Percentiles rank a stretch among this genome's conserved stretches.
Conservation (phyloP, 2,113 vertebrate genomes). For the Xenus cinereus region DNA sequence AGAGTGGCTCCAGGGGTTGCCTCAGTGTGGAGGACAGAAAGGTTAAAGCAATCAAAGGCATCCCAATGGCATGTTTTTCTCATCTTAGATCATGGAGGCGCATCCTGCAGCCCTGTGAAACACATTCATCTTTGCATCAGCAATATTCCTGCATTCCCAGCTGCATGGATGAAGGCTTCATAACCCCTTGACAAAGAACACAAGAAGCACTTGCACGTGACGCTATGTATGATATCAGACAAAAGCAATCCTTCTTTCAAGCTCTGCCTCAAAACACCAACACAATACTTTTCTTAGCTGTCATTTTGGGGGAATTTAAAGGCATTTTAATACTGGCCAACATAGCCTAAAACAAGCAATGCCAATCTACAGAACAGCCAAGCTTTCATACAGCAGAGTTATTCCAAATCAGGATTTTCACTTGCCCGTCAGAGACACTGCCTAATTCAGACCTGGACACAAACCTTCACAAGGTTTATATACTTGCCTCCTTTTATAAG, state of each 20-base stretch:
- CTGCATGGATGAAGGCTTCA: not conserved
- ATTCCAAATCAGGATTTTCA: constrained; percentile 28
- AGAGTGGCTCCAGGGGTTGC: not conserved
- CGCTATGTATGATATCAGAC: not conserved
- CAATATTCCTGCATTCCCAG: not conserved
- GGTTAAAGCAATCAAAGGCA: not conserved
- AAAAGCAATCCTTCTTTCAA: not conserved
- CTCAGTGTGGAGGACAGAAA: not conserved
- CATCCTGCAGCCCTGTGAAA: not conserved
- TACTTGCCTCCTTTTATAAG: not conserved
- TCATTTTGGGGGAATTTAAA: not conserved
- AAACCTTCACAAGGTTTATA: not conserved
- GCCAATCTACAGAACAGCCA: not conserved
- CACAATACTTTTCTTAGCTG: not conserved
- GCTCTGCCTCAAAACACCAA: not conserved
- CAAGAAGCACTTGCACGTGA: not conserved
- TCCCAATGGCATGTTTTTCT: not conserved
- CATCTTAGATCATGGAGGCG: not conserved
- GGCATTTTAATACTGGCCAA: not conserved
- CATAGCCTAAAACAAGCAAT: not conserved
- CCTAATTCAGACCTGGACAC: not conserved
- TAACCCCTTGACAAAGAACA: not conserved
- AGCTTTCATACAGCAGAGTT: not conserved
- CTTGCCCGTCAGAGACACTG: not conserved
- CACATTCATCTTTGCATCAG: not conserved